Base-by-base conservation (phyloP, 1,140 invertebrate species). In the Atopsyche davidsoni region DNA sequence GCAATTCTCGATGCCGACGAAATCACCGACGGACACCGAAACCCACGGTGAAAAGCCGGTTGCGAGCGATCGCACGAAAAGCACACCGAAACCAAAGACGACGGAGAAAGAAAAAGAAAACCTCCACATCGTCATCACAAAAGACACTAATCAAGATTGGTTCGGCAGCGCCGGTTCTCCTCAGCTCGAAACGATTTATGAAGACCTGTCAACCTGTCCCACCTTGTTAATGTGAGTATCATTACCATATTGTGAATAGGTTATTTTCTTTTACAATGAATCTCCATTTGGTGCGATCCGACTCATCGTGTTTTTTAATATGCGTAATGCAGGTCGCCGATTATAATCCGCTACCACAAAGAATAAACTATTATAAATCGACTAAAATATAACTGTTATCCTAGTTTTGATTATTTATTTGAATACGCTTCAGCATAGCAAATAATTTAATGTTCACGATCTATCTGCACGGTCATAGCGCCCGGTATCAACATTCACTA, bases 161-260 rank as follows among this genome's bases (percentile, higher is more conserved):
- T 57, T 41, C 57, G 67, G 67, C 16, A 69, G 69, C 1, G 70
- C 68, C 4, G 69, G 66, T 39, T 74, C 72, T 13, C 55, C 55
- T 21, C 55, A 57, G 4, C 59, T 83, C 40, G 79, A 80, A 18
- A 82, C 81, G 25, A 83, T 83, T 55, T 80, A 80, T 0, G 81
- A 83, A 64, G 71, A 80, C 23, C 46, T 47, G 7, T 51, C 54
- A 3, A 38, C 23, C 1, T 52, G 55, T 28, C 55, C 50, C 11
- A 57, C 50, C 9, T 39, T 57, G 13, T 50, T 51, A 11, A 50
- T 53, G 55, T 57, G 42, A 57, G 55, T 53, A 35, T 9, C 25
- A 42, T 40, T 24, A 13, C 18, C 11, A 44, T 28, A 44, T 4
- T 23, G 10, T 42, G 7, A 23, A 23, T 22, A 19, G 2, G 23